Conservation (phyloP, 2,888 invertebrate species). For the Zaprionus lineosus region DNA sequence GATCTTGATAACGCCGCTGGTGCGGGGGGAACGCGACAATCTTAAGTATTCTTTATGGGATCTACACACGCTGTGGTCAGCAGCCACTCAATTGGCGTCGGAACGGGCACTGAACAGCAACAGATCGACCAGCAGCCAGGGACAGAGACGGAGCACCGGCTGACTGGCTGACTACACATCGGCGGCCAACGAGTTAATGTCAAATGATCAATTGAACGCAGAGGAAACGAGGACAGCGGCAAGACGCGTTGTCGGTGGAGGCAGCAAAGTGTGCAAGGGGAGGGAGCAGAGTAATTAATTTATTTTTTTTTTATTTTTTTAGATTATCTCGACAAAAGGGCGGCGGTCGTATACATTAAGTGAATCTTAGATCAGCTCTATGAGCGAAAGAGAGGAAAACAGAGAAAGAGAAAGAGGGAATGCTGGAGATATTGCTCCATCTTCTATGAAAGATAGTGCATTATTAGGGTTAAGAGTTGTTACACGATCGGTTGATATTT, state of each 20-base stretch:
- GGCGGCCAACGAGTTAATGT: slow-evolving; percentile 62
- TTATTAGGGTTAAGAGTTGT: too few relatives aligned
- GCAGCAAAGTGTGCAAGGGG: too few relatives aligned
- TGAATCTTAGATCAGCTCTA: not conserved
- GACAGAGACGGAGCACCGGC: not conserved
- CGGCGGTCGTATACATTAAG: too few relatives aligned
- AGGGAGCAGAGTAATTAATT: slow-evolving; percentile 42
- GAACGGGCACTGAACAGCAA: slow-evolving; percentile 64
- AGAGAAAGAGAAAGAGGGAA: too few relatives aligned
- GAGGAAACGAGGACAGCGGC: slow-evolving; percentile 53
- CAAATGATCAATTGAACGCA: slow-evolving; percentile 69
- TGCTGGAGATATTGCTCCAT: too few relatives aligned
- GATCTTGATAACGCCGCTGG: slow-evolving; percentile 18
- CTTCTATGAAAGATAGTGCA: too few relatives aligned
- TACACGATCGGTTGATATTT: too few relatives aligned
- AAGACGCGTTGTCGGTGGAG: too few relatives aligned
- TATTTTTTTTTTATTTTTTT: too few relatives aligned
- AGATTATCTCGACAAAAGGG: slow-evolving; percentile 36
- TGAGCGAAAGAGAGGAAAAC: slow-evolving; percentile 2
- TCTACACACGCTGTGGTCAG: slow-evolving; percentile 13
- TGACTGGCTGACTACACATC: slow-evolving; percentile 25
- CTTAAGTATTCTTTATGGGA: slow-evolving; percentile 31
- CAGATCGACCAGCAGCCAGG: too few relatives aligned
- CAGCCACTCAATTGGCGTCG: slow-evolving; percentile 59
- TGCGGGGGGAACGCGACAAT: slow-evolving; percentile 14